These are phyloP conservation scores for Gila robusta DNA, from an alignment of 2,797 vertebrate species.

Conservation along the genomic window DNA sequence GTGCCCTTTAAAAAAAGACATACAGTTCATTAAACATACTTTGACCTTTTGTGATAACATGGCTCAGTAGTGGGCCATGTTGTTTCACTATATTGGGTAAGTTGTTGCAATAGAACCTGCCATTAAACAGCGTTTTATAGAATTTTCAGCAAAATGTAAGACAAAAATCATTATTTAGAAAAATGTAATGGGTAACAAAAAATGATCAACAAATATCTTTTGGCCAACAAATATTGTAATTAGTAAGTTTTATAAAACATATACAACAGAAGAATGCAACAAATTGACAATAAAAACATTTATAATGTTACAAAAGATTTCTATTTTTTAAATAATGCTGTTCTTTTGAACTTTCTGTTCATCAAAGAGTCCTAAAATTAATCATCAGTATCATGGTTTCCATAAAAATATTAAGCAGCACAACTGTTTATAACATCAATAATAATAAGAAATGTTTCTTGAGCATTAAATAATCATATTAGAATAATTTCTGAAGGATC, in stretches of 20 bases:
- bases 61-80: background rate
- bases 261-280: background rate
- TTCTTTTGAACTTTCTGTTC: background rate
- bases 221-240: background rate
- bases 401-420: background rate
- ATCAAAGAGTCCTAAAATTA: background rate
- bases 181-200: background rate
- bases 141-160: background rate
- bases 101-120: background rate
- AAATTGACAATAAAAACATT: background rate
- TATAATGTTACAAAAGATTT: background rate
- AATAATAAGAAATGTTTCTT: background rate
- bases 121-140: background rate
- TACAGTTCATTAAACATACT: background rate
- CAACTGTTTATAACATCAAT: background rate
- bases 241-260: background rate
- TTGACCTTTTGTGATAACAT: slow-evolving; percentile 11
- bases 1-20: background rate
- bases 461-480: background rate
- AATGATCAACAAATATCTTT: background rate
- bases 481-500: background rate
- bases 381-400: background rate
- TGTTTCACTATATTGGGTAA: background rate
- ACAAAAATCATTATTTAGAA: background rate
- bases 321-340: background rate